Conservation (phyloP, 2,888 invertebrate genomes). For the Miltochrista miniata region DNA sequence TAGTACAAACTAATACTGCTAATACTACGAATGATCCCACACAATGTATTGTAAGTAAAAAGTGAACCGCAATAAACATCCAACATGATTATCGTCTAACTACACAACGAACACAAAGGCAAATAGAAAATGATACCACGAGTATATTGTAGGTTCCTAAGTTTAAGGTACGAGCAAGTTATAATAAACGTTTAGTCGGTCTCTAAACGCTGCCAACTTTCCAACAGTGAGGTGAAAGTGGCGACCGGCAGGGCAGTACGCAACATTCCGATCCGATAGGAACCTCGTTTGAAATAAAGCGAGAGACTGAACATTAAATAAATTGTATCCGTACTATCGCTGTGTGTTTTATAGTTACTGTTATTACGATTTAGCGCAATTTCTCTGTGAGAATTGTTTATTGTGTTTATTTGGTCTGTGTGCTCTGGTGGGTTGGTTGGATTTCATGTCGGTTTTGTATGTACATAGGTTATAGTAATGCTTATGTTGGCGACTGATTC, state of each 20-base stretch:
- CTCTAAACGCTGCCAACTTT: slow-evolving; percentile 77
- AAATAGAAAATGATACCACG: not conserved
- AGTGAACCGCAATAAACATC: not conserved
- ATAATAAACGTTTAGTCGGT: slow-evolving; percentile 61
- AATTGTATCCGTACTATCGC: slow-evolving; percentile 26
- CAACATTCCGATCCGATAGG: slow-evolving; percentile 71
- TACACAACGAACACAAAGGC: not conserved
- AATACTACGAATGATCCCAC: too few species aligned
- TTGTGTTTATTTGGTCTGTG: not conserved
- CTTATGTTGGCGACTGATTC: too few species aligned
- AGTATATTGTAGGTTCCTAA: not conserved
- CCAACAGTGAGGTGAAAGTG: slow-evolving; percentile 77
- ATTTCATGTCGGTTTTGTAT: too few species aligned
- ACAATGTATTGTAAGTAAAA: not conserved
- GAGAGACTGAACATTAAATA: slow-evolving; percentile 42
- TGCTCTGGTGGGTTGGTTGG: not conserved
- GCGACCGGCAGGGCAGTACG: slow-evolving; percentile 64
- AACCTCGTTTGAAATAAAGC: slow-evolving; percentile 56
- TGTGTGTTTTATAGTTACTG: slow-evolving; percentile 10
- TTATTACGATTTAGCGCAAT: slow-evolving; percentile 7
- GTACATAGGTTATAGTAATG: too few species aligned
- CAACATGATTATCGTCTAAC: too few species aligned
- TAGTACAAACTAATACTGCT: too few species aligned
- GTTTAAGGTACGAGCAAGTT: slow-evolving; percentile 35
- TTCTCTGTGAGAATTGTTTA: not conserved